Percentiles rank a stretch among this genome's conserved stretches.
Conservation (phyloP, 2,113 vertebrate genomes). For the Illadopsis cleaveri region DNA sequence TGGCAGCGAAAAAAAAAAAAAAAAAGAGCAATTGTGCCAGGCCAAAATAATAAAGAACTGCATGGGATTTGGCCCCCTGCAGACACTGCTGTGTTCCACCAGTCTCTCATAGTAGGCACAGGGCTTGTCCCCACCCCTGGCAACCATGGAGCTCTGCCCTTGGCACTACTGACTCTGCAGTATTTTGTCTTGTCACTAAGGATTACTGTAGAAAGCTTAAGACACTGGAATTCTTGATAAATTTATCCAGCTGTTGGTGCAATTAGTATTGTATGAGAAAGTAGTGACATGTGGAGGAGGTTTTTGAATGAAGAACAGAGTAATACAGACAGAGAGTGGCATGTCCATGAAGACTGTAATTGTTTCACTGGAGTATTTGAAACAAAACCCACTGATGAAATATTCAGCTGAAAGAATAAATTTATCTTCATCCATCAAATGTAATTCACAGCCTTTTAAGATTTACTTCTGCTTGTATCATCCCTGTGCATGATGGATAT, state of each 20-base stretch:
- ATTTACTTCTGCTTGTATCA: neutral
- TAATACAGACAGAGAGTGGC: neutral
- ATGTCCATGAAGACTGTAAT: neutral
- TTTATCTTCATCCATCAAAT: neutral
- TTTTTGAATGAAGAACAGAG: neutral
- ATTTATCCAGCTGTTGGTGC: neutral
- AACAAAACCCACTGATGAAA: neutral
- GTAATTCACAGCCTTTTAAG: conserved; percentile 14
- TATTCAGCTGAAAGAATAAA: neutral
- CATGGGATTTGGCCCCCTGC: neutral
- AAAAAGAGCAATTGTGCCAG: neutral
- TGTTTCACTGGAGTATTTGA: neutral
- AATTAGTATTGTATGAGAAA: neutral
- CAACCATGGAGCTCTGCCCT: neutral
- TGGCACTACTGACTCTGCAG: neutral
- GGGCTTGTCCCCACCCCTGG: neutral
- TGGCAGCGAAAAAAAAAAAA: neutral
- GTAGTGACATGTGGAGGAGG: neutral
- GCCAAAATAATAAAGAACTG: neutral
- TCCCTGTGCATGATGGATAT: neutral
- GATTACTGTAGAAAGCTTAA: neutral
- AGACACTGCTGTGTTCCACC: neutral
- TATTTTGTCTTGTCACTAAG: neutral
- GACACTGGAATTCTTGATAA: neutral
- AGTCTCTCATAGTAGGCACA: fast-evolving